These are phyloP conservation scores for Pyxicephalus adspersus DNA, from an alignment of 2,113 vertebrate species.

Conservation along the genomic window DNA sequence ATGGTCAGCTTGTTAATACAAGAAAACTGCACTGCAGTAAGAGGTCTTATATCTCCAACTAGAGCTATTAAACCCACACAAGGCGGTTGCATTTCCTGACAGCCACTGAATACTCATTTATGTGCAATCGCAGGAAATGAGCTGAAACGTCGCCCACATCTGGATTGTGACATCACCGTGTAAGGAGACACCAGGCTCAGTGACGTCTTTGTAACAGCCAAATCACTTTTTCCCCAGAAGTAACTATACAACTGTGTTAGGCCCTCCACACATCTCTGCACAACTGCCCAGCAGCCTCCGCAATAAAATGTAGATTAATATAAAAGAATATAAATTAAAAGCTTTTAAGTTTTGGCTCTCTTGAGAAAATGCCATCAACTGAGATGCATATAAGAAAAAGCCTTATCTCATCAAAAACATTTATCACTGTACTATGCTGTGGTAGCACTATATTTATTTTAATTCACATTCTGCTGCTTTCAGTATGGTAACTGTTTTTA, in stretches of 20 bases:
- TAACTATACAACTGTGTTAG: not conserved
- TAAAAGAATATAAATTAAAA: not conserved
- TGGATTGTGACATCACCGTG: slow-evolving; percentile 11
- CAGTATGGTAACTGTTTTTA: too few relatives aligned
- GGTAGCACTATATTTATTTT: not conserved
- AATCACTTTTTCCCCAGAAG: not conserved
- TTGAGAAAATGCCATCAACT: not conserved
- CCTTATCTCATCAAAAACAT: slow-evolving; percentile 2
- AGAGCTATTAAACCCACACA: not conserved
- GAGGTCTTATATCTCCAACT: too few relatives aligned
- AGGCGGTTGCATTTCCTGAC: not conserved
- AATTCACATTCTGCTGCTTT: too few relatives aligned
- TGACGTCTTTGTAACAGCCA: not conserved
- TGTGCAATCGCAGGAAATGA: not conserved
- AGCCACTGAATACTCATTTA: not conserved
- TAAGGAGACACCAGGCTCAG: not conserved
- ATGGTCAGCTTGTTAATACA: too few relatives aligned
- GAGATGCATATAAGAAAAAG: not conserved
- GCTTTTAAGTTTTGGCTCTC: slow-evolving; percentile 15
- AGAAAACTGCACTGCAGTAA: too few relatives aligned
- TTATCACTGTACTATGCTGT: not conserved
- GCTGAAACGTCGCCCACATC: not conserved
- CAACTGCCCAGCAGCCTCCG: not conserved
- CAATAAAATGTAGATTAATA: not conserved
- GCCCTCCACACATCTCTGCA: not conserved